Base-by-base conservation (phyloP, 64 coral and sea anemone species). In the Pocillopora verrucosa region DNA sequence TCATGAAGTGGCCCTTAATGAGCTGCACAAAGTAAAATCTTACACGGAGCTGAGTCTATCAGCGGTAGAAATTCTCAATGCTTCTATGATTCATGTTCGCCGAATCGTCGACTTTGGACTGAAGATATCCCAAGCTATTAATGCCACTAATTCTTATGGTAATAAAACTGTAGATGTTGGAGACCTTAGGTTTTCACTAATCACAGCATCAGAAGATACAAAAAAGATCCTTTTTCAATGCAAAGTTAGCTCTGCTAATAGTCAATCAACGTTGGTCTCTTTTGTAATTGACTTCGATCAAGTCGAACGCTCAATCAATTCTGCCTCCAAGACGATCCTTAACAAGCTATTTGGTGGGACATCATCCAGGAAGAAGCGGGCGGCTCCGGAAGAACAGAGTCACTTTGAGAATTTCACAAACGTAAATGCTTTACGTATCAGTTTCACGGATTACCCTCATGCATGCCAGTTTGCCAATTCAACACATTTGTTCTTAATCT, bases 271-370 rank as follows among this genome's bases (percentile, higher is more conserved):
- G 20, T 10, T 57, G n/a, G 57, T 79, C 17, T 24, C 22, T 57
- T 79, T 79, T 79, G 20, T 79, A 13, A 19, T 79, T 79, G 77
- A 79, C n/a, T 79, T 79, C 22, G 38, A 79, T 11, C 77, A 79
- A 79, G 77, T 60, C 5, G 77, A 79, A 60, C 77, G 77, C 56
- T 79, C 77, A 60, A n/a, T 60, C 19, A 79, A 51, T 15, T 79
- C 77, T 9, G 77, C 77, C 0, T 58, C 77, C 20, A 79, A 79
- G 57, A 59, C 10, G 12, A 60, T 79, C 13, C 5, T 79, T 79
- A 24, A 1, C 22, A 79, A 79, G 24, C 15, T 79, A 26, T 79
- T 79, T 59, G 77, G 37, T 26, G 38, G 20, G n/a, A 30, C 58
- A 56, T 22, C 58, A 16, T 60, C 77, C 58, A 79, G 56, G n/a